A percentile compares a stretch with the other conserved stretches of the same genome.
Conservation (phyloP, 2,888 invertebrate species). For the Yponomeuta sedellus region DNA sequence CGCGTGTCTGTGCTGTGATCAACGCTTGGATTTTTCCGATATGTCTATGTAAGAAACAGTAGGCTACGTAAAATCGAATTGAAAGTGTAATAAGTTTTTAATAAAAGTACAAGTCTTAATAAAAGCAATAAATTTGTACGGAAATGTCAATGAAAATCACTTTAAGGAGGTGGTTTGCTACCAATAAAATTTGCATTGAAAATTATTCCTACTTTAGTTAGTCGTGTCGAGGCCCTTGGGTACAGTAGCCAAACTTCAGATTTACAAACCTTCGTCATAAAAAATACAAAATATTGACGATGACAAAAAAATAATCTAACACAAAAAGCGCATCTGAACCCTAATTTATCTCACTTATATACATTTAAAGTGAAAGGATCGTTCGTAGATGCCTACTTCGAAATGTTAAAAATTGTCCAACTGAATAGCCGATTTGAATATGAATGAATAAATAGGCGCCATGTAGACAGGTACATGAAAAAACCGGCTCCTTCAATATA, state of each 20-base stretch:
- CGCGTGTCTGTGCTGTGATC: not conserved
- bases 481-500: constrained; percentile 66
- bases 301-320: not conserved
- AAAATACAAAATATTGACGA: not conserved
- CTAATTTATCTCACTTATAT: constrained; percentile 49
- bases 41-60: not conserved
- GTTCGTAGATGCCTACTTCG: constrained; percentile 46
- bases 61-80: too few species aligned
- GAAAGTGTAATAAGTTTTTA: too few species aligned
- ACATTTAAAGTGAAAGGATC: constrained; percentile 44
- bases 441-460: constrained; percentile 74
- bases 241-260: not conserved
- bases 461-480: constrained; percentile 71
- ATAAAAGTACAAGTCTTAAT: too few species aligned
- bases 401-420: constrained; percentile 69
- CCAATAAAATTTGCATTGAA: not conserved
- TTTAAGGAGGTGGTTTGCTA: not conserved
- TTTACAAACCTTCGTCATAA: not conserved
- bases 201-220: not conserved
- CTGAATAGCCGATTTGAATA: constrained; percentile 69
- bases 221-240: not conserved
- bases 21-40: not conserved
- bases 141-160: too few species aligned
- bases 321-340: constrained; percentile 11
- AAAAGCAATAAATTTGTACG: too few species aligned